These are phyloP conservation scores for Octopus bimaculoides DNA, from an alignment of 1,140 invertebrate genomes.

Conservation along the genomic window DNA sequence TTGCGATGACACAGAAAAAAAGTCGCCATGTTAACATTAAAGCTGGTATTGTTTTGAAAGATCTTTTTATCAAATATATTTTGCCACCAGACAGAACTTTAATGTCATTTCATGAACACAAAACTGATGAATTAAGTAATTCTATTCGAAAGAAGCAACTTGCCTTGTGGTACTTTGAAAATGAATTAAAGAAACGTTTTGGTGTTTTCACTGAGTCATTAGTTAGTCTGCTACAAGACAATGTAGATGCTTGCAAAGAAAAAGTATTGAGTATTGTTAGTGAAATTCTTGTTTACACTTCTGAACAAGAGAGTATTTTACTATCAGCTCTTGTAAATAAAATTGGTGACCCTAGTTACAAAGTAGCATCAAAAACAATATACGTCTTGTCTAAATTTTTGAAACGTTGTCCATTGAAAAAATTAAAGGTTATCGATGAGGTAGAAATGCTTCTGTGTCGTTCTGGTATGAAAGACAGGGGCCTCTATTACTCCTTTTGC, in stretches of 20 bases:
- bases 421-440: constrained; percentile 79
- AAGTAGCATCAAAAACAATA: constrained; percentile 82
- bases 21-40: constrained; percentile 75
- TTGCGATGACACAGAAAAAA: constrained; percentile 77
- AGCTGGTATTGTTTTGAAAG: constrained; percentile 58
- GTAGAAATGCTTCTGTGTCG: constrained; percentile 87
- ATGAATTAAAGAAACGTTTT: constrained; percentile 77
- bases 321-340: constrained; percentile 87
- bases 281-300: constrained; percentile 30
- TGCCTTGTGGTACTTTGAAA: constrained; percentile 75
- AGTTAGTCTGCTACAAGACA: constrained; percentile 67
- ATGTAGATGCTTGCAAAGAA: constrained; percentile 76
- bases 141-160: constrained; percentile 38
- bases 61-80: constrained; percentile 69
- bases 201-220: constrained; percentile 69
- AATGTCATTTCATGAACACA: constrained; percentile 61
- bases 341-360: constrained; percentile 86
- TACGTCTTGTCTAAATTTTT: constrained; percentile 83
- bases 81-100: constrained; percentile 73
- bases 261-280: constrained; percentile 68
- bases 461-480: constrained; percentile 76
- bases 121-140: background rate
- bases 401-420: constrained; percentile 76
- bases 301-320: constrained; percentile 52
- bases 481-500: constrained; percentile 90